Percentiles rank a stretch among this genome's conserved stretches.
Conservation (phyloP, 2,797 vertebrate genomes). For the Anabas testudineus region DNA sequence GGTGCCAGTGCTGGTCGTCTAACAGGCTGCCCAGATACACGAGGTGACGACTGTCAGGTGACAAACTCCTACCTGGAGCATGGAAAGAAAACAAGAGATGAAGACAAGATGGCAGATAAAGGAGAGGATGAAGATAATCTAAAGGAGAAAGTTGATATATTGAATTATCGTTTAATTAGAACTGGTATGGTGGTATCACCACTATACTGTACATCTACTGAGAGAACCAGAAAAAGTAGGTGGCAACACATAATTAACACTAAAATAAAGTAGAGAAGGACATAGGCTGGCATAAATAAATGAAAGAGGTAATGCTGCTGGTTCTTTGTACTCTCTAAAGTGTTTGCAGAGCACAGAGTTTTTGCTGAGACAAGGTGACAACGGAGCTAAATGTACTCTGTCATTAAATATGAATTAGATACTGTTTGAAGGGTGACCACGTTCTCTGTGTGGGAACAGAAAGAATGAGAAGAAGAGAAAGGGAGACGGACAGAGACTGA, state of each 20-base stretch:
- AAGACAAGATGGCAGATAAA: too few relatives aligned
- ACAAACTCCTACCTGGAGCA: constrained; percentile 62
- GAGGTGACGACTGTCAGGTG: constrained; percentile 72
- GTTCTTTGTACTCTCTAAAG: constrained; percentile 23
- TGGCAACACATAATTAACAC: constrained; percentile 23
- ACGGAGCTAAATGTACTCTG: constrained; percentile 38
- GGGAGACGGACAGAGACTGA: not conserved
- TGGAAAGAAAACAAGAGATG: not conserved
- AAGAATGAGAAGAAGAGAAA: not conserved
- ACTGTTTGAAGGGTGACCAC: constrained; percentile 35
- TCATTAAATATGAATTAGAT: constrained; percentile 69
- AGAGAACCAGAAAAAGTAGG: constrained; percentile 2
- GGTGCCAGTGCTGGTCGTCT: constrained; percentile 96
- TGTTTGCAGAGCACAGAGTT: constrained; percentile 24
- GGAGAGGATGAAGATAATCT: not conserved
- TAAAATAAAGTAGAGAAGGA: constrained; percentile 11
- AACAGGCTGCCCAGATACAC: constrained; percentile 91
- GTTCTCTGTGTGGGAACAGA: not conserved
- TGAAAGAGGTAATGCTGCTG: constrained; percentile 26
- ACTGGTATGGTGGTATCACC: not conserved
- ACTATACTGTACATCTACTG: not conserved
- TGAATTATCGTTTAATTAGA: not conserved
- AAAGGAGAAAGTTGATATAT: not conserved
- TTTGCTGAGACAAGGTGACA: constrained; percentile 25
- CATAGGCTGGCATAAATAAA: constrained; percentile 36